Evolutionary conservation across 2,113 vertebrate genomes (phyloP).

Genomic region (Caracal caracal): DNA sequence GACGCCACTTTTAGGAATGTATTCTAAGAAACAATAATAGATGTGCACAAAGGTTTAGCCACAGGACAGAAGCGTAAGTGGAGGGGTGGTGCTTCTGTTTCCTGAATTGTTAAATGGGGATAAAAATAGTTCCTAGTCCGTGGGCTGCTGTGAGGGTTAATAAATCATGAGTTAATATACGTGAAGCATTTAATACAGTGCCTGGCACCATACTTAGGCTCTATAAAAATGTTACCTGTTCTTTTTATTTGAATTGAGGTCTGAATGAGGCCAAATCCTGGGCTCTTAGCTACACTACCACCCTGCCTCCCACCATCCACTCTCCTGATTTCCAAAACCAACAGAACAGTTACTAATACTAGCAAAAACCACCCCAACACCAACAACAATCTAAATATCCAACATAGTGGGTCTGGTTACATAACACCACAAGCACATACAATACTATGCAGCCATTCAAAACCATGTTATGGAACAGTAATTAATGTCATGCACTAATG

Average conservation of each 20-base stretch:
- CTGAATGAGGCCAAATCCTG: not conserved
- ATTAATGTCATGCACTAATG: not conserved
- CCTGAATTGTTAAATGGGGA: not conserved
- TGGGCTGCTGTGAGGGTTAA: not conserved
- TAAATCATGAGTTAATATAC: not conserved
- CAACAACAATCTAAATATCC: not conserved
- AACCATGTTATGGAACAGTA: not conserved
- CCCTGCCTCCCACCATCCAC: not conserved
- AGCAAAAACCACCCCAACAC: not conserved
- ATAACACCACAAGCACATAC: rapidly evolving
- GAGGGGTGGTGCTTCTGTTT: not conserved
- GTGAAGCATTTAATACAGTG: not conserved
- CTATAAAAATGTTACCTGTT: not conserved
- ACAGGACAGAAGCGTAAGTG: rapidly evolving
- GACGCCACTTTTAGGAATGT: not conserved
- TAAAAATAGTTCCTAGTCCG: not conserved
- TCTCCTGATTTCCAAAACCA: not conserved
- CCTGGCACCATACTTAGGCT: not conserved
- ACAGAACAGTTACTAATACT: not conserved
- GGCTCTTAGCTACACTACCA: not conserved
- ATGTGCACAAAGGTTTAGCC: not conserved
- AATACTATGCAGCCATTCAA: not conserved
- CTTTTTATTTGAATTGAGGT: not conserved
- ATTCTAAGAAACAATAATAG: not conserved
- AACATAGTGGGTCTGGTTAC: not conserved